Percentiles rank a stretch among this genome's conserved stretches.
phyloP scores from a whole-genome alignment of 2,113 vertebrate genomes.

The Elaphurus davidianus region DNA sequence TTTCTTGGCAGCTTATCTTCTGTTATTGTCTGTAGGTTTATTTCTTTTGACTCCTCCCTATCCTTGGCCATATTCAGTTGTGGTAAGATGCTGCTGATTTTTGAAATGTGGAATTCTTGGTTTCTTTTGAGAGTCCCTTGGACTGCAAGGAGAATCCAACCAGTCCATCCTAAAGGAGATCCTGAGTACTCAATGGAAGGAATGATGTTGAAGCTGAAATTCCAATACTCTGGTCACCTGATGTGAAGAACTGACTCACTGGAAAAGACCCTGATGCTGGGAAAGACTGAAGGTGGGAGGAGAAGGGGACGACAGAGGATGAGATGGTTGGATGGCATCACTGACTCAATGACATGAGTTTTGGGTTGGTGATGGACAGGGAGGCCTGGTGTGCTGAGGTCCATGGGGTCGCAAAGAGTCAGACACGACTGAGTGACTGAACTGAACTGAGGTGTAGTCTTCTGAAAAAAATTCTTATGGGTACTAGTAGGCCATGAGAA shows the following conservation, averaged over 20 bases:
- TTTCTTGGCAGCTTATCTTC: slow-evolving; percentile 60
- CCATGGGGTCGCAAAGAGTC: not conserved
- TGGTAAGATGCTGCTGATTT: slow-evolving; percentile 62
- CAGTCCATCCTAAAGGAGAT: not conserved
- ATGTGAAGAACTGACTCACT: not conserved
- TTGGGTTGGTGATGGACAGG: not conserved
- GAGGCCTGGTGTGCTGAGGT: not conserved
- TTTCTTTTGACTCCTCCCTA: not conserved
- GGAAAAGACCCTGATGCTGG: not conserved
- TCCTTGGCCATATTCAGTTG: slow-evolving; percentile 42
- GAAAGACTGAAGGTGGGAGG: not conserved
- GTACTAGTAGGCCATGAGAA: not conserved
- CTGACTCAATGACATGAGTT: not conserved
- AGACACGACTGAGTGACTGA: not conserved
- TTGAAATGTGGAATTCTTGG: slow-evolving; percentile 31
- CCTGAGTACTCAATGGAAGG: not conserved
- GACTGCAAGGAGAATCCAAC: not conserved
- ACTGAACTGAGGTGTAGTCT: not conserved
- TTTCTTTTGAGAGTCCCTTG: slow-evolving; percentile 1
- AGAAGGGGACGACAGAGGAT: not conserved
- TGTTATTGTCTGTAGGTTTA: slow-evolving; percentile 32
- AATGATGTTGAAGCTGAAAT: not conserved
- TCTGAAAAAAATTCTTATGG: slow-evolving; percentile 18
- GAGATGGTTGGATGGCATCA: not conserved
- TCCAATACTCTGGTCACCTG: not conserved